phyloP scores from a whole-genome alignment of 2,888 invertebrate species.

The Frankliniella fusca region DNA sequence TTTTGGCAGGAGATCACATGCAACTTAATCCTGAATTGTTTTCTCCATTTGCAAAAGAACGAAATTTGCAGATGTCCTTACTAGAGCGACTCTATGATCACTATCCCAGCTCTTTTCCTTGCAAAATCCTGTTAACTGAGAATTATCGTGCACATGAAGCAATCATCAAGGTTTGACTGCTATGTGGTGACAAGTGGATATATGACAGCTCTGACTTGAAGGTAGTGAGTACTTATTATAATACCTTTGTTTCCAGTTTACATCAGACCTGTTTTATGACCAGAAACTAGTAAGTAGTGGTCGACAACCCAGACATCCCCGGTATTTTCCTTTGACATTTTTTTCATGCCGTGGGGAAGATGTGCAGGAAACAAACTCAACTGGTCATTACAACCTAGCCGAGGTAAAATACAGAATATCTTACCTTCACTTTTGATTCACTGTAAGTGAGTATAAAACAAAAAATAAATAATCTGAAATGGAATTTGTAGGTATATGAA shows the following conservation, averaged over 20 bases:
- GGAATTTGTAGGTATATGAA: slow-evolving; percentile 57
- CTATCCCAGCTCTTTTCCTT: slow-evolving; percentile 68
- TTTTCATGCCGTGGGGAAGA: slow-evolving; percentile 76
- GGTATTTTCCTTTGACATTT: slow-evolving; percentile 70
- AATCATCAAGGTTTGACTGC: slow-evolving; percentile 57
- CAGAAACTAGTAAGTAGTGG: slow-evolving; percentile 70
- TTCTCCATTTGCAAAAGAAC: slow-evolving; percentile 66
- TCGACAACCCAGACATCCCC: slow-evolving; percentile 64
- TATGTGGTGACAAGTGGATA: not conserved
- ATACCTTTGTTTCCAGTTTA: slow-evolving; percentile 51
- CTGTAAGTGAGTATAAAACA: too few relatives aligned
- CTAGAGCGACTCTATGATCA: slow-evolving; percentile 72
- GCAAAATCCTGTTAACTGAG: slow-evolving; percentile 73
- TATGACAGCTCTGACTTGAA: not conserved
- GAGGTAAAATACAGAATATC: slow-evolving; percentile 56
- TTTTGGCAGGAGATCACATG: slow-evolving; percentile 83
- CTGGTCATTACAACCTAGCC: slow-evolving; percentile 75
- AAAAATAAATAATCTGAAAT: slow-evolving; percentile 39
- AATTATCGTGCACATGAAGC: slow-evolving; percentile 80
- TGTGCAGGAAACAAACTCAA: slow-evolving; percentile 70
- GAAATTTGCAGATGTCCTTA: slow-evolving; percentile 67
- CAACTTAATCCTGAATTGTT: slow-evolving; percentile 75
- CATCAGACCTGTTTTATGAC: slow-evolving; percentile 76
- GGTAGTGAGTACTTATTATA: not conserved
- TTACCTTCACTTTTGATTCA: too few relatives aligned